Conservation (phyloP, 2,113 vertebrate species). For the Aramus guarauna region DNA sequence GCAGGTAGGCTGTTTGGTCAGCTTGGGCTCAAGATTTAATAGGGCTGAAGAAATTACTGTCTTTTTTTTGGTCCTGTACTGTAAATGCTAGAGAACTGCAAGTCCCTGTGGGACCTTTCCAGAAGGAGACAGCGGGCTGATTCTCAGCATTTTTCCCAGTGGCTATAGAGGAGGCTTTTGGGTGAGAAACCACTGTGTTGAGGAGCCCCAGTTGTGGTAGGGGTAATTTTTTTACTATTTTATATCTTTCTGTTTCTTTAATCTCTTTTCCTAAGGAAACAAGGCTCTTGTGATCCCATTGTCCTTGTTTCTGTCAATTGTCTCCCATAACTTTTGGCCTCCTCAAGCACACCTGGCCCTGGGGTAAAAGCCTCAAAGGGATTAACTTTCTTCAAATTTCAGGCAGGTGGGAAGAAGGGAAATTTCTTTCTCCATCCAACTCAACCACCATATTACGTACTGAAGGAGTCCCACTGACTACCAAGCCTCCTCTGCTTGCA, state of each 20-base stretch:
- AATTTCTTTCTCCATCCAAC: not conserved
- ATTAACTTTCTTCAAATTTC: not conserved
- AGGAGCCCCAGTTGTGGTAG: not conserved
- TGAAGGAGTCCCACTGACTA: not conserved
- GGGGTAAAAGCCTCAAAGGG: not conserved
- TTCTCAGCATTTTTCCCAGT: not conserved
- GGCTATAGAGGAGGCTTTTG: accelerated
- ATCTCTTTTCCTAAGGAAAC: not conserved
- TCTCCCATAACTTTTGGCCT: not conserved
- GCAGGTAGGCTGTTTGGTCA: slow-evolving; percentile 59
- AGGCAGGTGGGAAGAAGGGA: not conserved
- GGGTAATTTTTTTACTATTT: not conserved
- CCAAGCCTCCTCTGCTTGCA: not conserved
- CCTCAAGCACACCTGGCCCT: not conserved
- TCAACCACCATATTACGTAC: not conserved
- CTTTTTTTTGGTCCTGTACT: not conserved
- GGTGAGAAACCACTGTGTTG: not conserved
- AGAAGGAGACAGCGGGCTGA: not conserved
- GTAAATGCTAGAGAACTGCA: not conserved
- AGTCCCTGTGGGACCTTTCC: not conserved
- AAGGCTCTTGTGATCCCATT: not conserved
- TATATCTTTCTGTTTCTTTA: not conserved
- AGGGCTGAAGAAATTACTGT: not conserved
- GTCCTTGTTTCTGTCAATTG: not conserved
- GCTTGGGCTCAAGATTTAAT: not conserved